Percentiles rank a stretch among this genome's conserved stretches.
These are phyloP conservation scores for Antigone vipio DNA, from an alignment of 2,113 vertebrate genomes.

Conservation along the genomic window DNA sequence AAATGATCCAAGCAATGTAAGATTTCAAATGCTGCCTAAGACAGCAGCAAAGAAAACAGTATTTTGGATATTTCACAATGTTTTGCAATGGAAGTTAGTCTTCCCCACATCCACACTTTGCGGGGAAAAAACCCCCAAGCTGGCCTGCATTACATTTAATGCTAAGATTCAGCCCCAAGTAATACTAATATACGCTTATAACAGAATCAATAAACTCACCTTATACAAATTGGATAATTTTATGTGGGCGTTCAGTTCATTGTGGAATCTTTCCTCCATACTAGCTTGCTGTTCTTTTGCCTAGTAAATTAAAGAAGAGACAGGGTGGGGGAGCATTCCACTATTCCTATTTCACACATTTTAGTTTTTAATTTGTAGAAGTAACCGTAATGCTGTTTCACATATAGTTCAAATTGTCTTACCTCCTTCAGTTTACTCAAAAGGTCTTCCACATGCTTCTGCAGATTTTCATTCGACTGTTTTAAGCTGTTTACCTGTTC, in stretches of 20 bases:
- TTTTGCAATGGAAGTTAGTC: background rate
- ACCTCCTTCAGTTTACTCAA: constrained; percentile 91
- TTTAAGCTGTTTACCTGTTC: constrained; percentile 88
- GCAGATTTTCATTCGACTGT: constrained; percentile 85
- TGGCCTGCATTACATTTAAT: background rate
- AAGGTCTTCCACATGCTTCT: constrained; percentile 90
- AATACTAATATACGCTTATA: background rate
- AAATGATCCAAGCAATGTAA: background rate
- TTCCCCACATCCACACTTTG: background rate
- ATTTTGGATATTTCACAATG: background rate
- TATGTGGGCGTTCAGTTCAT: constrained; percentile 92
- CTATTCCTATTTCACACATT: background rate
- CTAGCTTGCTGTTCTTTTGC: constrained; percentile 87
- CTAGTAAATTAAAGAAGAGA: constrained; percentile 60
- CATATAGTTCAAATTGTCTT: background rate
- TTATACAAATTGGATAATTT: constrained; percentile 94
- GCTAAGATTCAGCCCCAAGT: background rate
- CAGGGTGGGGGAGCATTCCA: background rate
- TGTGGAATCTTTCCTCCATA: constrained; percentile 92
- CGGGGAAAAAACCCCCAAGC: rapidly evolving
- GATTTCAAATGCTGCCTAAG: background rate
- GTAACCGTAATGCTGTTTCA: background rate
- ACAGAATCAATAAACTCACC: constrained; percentile 67
- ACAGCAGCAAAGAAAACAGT: background rate
- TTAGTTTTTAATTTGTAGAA: background rate